These are phyloP conservation scores for Lophius piscatorius DNA, from an alignment of 2,113 vertebrate genomes.

Conservation along the genomic window DNA sequence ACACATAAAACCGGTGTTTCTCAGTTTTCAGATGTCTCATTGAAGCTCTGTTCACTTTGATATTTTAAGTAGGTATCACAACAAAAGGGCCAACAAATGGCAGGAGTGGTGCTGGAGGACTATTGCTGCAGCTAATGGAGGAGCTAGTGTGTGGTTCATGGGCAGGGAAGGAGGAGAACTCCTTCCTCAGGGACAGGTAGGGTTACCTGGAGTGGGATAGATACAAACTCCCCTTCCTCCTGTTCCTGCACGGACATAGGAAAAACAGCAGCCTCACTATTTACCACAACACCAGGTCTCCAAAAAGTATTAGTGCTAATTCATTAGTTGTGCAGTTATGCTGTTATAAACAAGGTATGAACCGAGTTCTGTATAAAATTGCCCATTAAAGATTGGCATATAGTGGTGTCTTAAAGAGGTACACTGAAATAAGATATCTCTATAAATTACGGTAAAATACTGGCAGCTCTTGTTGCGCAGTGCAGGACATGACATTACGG, in stretches of 20 bases:
- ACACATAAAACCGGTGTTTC: conserved; percentile 90
- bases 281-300: background rate
- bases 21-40: conserved; percentile 92
- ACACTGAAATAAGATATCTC: too few relatives aligned
- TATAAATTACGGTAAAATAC: too few relatives aligned
- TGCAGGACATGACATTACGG: too few relatives aligned
- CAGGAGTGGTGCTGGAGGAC: conserved; percentile 80
- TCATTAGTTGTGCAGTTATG: too few relatives aligned
- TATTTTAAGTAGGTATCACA: conserved; percentile 91
- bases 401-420: too few relatives aligned
- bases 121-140: conserved; percentile 78
- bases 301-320: too few relatives aligned
- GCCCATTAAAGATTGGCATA: too few relatives aligned
- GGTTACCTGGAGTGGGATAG: conserved; percentile 79
- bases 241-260: conserved; percentile 32
- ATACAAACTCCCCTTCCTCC: conserved; percentile 69
- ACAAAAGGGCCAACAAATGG: conserved; percentile 86
- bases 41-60: conserved; percentile 88
- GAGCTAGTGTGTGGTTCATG: conserved; percentile 71
- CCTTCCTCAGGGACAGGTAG: conserved; percentile 86
- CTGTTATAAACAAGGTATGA: too few relatives aligned
- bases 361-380: too few relatives aligned
- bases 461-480: too few relatives aligned
- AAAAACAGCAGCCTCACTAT: background rate
- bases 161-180: conserved; percentile 56